Percentiles rank a stretch among this genome's conserved stretches.
phyloP scores from a whole-genome alignment of 2,797 vertebrate genomes.

The Phataginus tetradactyla region DNA sequence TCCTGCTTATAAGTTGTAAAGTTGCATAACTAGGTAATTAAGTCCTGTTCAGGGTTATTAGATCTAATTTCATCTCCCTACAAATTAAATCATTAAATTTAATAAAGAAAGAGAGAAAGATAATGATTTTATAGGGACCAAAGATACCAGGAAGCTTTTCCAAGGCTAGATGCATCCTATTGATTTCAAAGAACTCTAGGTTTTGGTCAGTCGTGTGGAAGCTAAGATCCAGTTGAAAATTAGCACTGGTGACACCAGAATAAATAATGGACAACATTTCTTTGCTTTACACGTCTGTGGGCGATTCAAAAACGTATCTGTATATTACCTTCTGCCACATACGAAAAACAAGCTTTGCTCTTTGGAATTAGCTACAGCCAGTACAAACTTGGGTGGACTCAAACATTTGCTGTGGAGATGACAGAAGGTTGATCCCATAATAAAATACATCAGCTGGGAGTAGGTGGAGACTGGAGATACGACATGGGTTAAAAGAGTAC shows the following conservation, averaged over 20 bases:
- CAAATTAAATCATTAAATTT: slow-evolving; percentile 26
- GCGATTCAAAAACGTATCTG: neutral
- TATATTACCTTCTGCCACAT: neutral
- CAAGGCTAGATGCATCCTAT: neutral
- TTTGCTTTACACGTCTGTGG: neutral
- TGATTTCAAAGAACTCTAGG: neutral
- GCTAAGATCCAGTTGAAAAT: neutral
- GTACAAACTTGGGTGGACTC: neutral
- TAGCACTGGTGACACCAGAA: neutral
- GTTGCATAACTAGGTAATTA: neutral
- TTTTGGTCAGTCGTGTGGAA: neutral
- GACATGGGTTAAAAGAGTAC: neutral
- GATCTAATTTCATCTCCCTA: neutral
- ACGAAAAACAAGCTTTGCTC: neutral
- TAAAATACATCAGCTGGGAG: neutral
- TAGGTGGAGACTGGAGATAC: neutral
- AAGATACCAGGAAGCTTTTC: neutral
- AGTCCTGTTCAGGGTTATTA: neutral
- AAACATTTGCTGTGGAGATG: neutral
- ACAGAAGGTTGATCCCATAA: neutral
- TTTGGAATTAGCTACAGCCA: neutral
- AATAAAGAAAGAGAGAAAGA: neutral
- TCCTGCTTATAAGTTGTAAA: slow-evolving; percentile 19
- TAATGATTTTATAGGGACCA: neutral
- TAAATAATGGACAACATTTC: neutral